Evolutionary conservation across 2,888 invertebrate species (phyloP).

Genomic region (Tipula lateralis): DNA sequence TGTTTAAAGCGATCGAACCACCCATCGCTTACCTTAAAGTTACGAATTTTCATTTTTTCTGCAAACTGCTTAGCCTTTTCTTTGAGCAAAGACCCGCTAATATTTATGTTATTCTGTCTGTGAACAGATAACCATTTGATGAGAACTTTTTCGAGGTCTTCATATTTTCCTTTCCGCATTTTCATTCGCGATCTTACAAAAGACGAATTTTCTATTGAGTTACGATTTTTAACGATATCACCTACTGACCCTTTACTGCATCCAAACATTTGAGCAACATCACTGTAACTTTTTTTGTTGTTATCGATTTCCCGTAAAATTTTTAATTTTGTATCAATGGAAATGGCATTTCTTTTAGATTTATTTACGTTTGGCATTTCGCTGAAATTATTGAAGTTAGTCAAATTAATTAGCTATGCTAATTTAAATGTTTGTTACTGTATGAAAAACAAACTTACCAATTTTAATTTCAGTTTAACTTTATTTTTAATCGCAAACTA

Average conservation of each 20-base stretch:
- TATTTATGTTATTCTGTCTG: no score
- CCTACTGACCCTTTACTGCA: neutral
- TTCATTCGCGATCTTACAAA: no score
- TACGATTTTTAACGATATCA: neutral
- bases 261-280: no score
- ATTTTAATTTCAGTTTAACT: no score
- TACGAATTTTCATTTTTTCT: neutral
- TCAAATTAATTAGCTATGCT: no score
- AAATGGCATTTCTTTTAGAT: neutral
- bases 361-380: neutral
- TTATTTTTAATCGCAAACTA: neutral
- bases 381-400: neutral
- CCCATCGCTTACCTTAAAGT: slow-evolving; percentile 2
- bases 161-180: no score
- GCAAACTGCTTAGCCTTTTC: neutral
- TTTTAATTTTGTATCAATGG: neutral
- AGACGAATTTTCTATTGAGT: neutral
- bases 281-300: no score
- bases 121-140: no score
- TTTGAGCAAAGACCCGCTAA: neutral
- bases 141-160: no score
- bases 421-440: no score
- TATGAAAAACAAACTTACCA: no score
- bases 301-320: no score
- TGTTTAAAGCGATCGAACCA: neutral